Percentiles rank a stretch among this genome's conserved stretches.
Conservation (phyloP, 1,140 invertebrate genomes). For the Cydia pomonella region DNA sequence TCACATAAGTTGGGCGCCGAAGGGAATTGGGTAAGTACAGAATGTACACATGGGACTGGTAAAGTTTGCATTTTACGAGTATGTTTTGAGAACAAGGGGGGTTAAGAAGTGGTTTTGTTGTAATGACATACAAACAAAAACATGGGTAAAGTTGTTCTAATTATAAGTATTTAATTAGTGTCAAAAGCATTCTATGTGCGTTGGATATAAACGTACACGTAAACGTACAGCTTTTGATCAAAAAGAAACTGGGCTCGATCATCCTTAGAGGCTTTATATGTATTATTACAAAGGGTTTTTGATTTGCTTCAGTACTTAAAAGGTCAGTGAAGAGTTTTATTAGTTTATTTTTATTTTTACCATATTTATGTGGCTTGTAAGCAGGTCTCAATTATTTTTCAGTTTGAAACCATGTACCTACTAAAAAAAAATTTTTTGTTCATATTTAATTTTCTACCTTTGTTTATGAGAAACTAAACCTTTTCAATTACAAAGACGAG, state of each 20-base stretch:
- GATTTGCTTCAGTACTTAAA: too few relatives aligned
- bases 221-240: too few relatives aligned
- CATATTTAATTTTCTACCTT: not conserved
- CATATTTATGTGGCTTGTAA: too few relatives aligned
- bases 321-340: too few relatives aligned
- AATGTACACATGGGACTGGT: not conserved
- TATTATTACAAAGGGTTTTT: too few relatives aligned
- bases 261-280: too few relatives aligned
- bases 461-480: not conserved
- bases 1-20: not conserved
- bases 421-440: too few relatives aligned
- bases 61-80: not conserved
- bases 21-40: not conserved
- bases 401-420: too few relatives aligned
- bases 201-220: too few relatives aligned
- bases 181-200: not conserved
- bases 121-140: constrained; percentile 2
- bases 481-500: not conserved
- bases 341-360: too few relatives aligned
- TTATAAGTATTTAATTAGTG: not conserved
- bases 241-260: too few relatives aligned
- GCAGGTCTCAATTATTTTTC: too few relatives aligned
- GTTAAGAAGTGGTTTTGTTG: not conserved
- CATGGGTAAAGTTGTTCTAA: not conserved
- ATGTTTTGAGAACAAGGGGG: not conserved